These are phyloP conservation scores for Nibea albiflora DNA, from an alignment of 2,113 vertebrate species.

Conservation along the genomic window DNA sequence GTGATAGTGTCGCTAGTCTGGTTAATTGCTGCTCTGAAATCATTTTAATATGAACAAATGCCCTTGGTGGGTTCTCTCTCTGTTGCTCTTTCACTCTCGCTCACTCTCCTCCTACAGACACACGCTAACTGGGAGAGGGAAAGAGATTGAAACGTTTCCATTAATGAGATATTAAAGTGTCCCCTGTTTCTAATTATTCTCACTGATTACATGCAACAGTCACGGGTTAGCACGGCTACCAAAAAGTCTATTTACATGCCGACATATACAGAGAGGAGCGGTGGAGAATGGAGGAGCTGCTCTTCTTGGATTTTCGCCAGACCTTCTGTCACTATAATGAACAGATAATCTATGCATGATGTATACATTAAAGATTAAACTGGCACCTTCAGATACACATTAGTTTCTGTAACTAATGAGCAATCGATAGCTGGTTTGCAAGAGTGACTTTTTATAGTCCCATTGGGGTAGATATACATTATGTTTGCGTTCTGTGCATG, in stretches of 20 bases:
- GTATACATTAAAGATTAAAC: slow-evolving; percentile 65
- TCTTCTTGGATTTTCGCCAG: slow-evolving; percentile 43
- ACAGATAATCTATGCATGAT: slow-evolving; percentile 75
- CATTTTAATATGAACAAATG: slow-evolving; percentile 70
- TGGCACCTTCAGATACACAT: slow-evolving; percentile 58
- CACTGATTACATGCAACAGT: slow-evolving; percentile 63
- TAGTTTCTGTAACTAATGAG: slow-evolving; percentile 49
- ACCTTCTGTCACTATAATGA: slow-evolving; percentile 67
- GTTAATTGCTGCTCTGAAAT: slow-evolving; percentile 73
- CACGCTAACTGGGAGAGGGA: not conserved
- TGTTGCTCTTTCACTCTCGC: not conserved
- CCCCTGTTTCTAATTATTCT: slow-evolving; percentile 67
- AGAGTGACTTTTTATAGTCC: slow-evolving; percentile 37
- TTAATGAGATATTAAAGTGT: slow-evolving; percentile 70
- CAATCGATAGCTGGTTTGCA: slow-evolving; percentile 54
- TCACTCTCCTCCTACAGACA: slow-evolving; percentile 4
- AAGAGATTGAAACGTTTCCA: slow-evolving; percentile 57
- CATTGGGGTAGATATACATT: not conserved
- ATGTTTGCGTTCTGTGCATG: not conserved
- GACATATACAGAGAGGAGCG: slow-evolving; percentile 7
- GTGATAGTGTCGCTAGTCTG: slow-evolving; percentile 52
- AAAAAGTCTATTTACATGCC: slow-evolving; percentile 42
- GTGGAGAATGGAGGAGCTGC: not conserved
- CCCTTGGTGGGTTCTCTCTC: slow-evolving; percentile 38
- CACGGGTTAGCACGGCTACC: slow-evolving; percentile 27